Conservation (phyloP, 1,140 invertebrate genomes). For the Eubasilissa regina region DNA sequence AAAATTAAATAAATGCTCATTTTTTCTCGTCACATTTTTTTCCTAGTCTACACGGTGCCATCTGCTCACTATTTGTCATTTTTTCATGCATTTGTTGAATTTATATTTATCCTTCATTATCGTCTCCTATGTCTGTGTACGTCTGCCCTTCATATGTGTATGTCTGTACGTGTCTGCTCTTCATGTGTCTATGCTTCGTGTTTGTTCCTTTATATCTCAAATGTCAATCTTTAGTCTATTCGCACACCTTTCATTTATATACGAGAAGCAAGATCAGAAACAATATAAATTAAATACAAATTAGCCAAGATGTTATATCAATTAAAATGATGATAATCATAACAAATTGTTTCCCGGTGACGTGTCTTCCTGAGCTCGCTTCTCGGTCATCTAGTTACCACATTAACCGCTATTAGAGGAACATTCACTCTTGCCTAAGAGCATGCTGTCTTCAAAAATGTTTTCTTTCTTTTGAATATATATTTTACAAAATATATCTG, state of each 20-base stretch:
- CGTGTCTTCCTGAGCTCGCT: neutral
- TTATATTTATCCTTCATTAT: neutral
- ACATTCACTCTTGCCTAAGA: constrained; percentile 48
- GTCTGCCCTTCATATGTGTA: constrained; percentile 8
- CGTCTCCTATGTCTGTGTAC: constrained; percentile 5
- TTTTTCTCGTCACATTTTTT: no score
- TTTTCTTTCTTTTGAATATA: constrained; percentile 36
- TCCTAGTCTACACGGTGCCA: no score
- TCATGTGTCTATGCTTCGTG: constrained; percentile 33
- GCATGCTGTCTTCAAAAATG: constrained; percentile 50
- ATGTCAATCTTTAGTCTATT: constrained; percentile 21
- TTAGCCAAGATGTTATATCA: no score
- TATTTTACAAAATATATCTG: constrained; percentile 30
- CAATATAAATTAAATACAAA: no score
- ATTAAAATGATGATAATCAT: no score
- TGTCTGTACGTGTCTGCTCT: constrained; percentile 20
- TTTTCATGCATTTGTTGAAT: no score
- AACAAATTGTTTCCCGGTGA: no score
- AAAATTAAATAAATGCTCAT: no score
- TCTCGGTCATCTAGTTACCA: constrained; percentile 5
- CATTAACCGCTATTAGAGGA: constrained; percentile 21
- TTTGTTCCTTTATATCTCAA: constrained; percentile 35
- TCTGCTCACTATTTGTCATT: no score
- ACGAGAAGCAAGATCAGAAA: constrained; percentile 11
- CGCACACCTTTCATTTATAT: constrained; percentile 13